phyloP scores from a whole-genome alignment of 1,140 invertebrate species.

The Aporrectodea caliginosa region DNA sequence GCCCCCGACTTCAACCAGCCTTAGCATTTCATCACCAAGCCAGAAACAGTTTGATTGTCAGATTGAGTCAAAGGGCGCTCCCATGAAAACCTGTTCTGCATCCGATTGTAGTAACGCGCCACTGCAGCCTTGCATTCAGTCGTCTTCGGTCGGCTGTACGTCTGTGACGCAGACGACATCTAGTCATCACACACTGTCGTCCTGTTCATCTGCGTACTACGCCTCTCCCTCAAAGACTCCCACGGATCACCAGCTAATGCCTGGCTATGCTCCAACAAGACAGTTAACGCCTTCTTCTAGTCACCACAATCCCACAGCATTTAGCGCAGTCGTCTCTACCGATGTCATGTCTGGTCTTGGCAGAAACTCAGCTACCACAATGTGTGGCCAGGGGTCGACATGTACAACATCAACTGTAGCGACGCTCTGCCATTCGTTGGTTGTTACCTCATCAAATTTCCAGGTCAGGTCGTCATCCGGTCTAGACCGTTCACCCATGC shows the following conservation, averaged over 20 bases:
- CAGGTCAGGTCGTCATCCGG: neutral
- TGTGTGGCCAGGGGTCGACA: neutral
- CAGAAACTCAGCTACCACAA: neutral
- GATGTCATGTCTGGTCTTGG: neutral
- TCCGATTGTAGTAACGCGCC: too few species aligned
- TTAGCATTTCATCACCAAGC: neutral
- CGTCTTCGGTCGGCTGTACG: neutral
- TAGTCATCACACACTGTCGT: neutral
- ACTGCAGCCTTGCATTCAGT: too few species aligned
- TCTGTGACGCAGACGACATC: neutral
- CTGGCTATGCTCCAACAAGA: neutral
- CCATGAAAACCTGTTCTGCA: too few species aligned
- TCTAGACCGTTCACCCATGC: neutral
- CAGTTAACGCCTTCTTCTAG: neutral
- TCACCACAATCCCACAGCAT: neutral
- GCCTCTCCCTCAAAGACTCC: neutral
- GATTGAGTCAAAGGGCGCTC: neutral
- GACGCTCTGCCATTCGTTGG: neutral
- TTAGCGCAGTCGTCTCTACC: neutral
- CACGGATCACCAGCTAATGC: neutral
- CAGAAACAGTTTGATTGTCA: neutral
- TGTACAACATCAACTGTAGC: neutral
- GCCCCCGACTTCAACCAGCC: neutral
- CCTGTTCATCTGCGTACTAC: neutral
- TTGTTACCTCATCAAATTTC: neutral